phyloP scores from a whole-genome alignment of 37 sponge, comb jelly and placozoan genomes.

The Cliona cf. orientalis region DNA sequence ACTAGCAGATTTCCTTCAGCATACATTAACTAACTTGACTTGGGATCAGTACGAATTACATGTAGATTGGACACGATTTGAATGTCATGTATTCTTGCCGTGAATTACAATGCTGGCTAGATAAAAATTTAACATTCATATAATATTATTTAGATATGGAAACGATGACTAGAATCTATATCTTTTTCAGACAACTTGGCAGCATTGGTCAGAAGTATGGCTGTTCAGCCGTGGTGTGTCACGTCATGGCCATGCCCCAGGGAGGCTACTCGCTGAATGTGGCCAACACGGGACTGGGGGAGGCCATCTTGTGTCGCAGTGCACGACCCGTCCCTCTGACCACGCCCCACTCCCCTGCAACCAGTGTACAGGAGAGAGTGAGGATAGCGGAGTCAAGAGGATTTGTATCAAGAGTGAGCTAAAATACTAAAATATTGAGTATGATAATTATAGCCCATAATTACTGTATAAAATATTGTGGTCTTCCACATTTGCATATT shows the following conservation, averaged over 20 bases:
- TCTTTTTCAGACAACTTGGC: slow-evolving; percentile 68
- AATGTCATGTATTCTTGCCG: too few relatives aligned
- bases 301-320: slow-evolving; percentile 79
- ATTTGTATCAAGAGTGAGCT: slow-evolving; percentile 77
- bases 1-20: too few relatives aligned
- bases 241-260: slow-evolving; percentile 32
- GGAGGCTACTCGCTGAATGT: slow-evolving; percentile 60
- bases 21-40: too few relatives aligned
- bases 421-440: not conserved
- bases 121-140: too few relatives aligned
- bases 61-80: too few relatives aligned
- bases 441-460: not conserved
- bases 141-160: too few relatives aligned
- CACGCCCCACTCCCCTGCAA: slow-evolving; percentile 66
- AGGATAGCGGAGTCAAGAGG: slow-evolving; percentile 63
- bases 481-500: not conserved
- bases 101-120: too few relatives aligned
- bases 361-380: slow-evolving; percentile 57
- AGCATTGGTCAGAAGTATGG: slow-evolving; percentile 53
- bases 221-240: slow-evolving; percentile 69
- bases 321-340: slow-evolving; percentile 66
- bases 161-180: too few relatives aligned
- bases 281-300: slow-evolving; percentile 78
- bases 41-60: too few relatives aligned
- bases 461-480: not conserved